Percentiles rank a stretch among this genome's conserved stretches.
These are phyloP conservation scores for Eupleurogrammus muticus DNA, from an alignment of 2,797 vertebrate genomes.

Conservation along the genomic window DNA sequence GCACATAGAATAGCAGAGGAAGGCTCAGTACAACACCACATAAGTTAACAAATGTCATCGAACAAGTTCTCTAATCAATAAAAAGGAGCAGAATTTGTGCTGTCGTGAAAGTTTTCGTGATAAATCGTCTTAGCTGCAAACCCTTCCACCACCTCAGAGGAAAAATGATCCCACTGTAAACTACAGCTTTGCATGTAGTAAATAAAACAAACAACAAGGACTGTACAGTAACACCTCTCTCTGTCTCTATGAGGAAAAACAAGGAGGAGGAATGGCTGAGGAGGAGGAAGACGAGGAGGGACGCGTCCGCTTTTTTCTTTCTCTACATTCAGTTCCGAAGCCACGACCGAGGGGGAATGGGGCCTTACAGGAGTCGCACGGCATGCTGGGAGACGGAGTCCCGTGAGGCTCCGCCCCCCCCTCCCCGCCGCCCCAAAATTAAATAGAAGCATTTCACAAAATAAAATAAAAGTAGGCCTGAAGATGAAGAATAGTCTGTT, in stretches of 20 bases:
- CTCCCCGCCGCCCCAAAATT: no score
- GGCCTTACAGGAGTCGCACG: no score
- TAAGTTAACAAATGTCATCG: conserved; percentile 9
- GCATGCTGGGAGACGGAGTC: conserved; percentile 9
- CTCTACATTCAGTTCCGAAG: conserved; percentile 16
- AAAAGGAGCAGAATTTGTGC: conserved; percentile 5
- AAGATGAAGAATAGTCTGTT: no score
- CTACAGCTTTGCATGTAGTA: conserved; percentile 46
- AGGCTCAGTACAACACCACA: conserved; percentile 43
- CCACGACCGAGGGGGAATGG: no score
- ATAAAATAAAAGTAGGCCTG: no score
- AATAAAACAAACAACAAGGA: conserved; percentile 32
- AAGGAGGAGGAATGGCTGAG: conserved; percentile 11
- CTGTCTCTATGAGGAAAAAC: conserved; percentile 6
- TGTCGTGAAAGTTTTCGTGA: conserved; percentile 6
- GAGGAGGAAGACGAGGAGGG: conserved; percentile 1
- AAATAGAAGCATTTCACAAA: no score
- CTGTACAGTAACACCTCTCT: conserved; percentile 33
- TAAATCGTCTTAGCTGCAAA: conserved; percentile 38
- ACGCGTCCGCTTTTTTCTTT: neutral
- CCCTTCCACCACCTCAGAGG: conserved; percentile 16
- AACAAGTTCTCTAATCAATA: conserved; percentile 1
- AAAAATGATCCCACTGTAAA: conserved; percentile 61
- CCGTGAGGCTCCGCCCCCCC: conserved; percentile 1
- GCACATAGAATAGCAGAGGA: conserved; percentile 18